phyloP scores from a whole-genome alignment of 2,113 vertebrate genomes.

The Callionymus lyra region DNA sequence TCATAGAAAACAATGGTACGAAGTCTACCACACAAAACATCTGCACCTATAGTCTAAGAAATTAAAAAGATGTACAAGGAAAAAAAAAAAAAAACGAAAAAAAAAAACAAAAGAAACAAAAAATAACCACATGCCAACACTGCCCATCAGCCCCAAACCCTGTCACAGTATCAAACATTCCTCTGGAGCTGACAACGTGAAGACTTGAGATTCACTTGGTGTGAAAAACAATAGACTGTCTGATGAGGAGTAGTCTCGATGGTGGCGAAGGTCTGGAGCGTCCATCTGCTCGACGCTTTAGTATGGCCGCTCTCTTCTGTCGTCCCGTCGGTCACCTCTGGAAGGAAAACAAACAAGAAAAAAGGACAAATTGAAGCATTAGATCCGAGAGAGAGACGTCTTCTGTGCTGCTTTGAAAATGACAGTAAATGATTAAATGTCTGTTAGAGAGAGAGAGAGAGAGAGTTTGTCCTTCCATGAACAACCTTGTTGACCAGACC shows the following conservation, averaged over 20 bases:
- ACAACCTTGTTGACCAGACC: not conserved
- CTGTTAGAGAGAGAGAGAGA: constrained; percentile 5
- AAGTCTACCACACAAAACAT: constrained; percentile 52
- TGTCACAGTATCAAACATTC: constrained; percentile 41
- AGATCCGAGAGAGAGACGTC: constrained; percentile 3
- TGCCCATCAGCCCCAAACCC: constrained; percentile 35
- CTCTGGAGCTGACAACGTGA: not conserved
- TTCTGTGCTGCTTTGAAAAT: not conserved
- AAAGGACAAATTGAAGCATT: not conserved
- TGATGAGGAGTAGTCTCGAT: not conserved
- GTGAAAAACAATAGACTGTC: too few species aligned
- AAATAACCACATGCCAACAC: constrained; percentile 25
- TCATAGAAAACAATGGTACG: constrained; percentile 68
- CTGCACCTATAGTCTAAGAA: constrained; percentile 46
- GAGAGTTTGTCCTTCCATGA: constrained; percentile 3
- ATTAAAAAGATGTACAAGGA: constrained; percentile 65
- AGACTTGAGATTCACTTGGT: too few species aligned
- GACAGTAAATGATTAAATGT: constrained; percentile 3
- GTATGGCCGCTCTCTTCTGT: constrained; percentile 72
- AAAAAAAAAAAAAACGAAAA: constrained; percentile 18
- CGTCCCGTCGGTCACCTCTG: constrained; percentile 72
- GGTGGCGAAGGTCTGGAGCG: constrained; percentile 29
- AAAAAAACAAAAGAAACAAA: constrained; percentile 4
- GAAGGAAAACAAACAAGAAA: not conserved
- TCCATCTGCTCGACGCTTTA: constrained; percentile 28